Conservation (phyloP, 2,797 vertebrate species). For the Tolypeutes matacus region DNA sequence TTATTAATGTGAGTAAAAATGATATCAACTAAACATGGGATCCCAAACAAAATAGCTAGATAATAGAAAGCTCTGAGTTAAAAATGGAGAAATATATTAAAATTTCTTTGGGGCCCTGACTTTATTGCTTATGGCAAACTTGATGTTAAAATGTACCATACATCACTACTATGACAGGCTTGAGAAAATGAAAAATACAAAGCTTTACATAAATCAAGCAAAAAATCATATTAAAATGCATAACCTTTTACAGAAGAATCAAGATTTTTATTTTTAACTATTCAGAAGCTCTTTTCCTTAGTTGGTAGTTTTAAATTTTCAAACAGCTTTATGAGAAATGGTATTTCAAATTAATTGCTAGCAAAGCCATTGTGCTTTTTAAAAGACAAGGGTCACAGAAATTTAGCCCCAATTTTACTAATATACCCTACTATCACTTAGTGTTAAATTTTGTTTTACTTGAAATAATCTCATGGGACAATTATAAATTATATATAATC, state of each 20-base stretch:
- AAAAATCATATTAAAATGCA: constrained; percentile 87
- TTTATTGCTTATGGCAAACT: constrained; percentile 87
- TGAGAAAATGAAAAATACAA: constrained; percentile 89
- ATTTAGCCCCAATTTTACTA: constrained; percentile 75
- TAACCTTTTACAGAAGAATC: constrained; percentile 86
- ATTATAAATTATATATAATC: constrained; percentile 45
- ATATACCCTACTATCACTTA: constrained; percentile 43
- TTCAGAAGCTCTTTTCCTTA: constrained; percentile 81
- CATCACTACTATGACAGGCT: constrained; percentile 86
- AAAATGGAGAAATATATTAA: constrained; percentile 85
- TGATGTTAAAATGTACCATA: constrained; percentile 83
- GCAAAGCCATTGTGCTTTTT: constrained; percentile 74
- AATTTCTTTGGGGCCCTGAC: constrained; percentile 84
- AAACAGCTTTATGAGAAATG: constrained; percentile 80
- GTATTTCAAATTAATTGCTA: constrained; percentile 83
- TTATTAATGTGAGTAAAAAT: constrained; percentile 82
- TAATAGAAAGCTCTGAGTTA: constrained; percentile 80
- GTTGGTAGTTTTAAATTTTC: constrained; percentile 84
- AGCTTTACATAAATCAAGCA: constrained; percentile 89
- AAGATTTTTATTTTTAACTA: constrained; percentile 86
- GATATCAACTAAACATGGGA: constrained; percentile 78
- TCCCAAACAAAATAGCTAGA: constrained; percentile 84
- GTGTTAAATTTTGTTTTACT: constrained; percentile 73
- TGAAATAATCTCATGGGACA: constrained; percentile 34
- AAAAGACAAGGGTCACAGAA: constrained; percentile 74